Base-by-base conservation (phyloP, 2,888 invertebrate genomes). In the Chelonus formosanus region DNA sequence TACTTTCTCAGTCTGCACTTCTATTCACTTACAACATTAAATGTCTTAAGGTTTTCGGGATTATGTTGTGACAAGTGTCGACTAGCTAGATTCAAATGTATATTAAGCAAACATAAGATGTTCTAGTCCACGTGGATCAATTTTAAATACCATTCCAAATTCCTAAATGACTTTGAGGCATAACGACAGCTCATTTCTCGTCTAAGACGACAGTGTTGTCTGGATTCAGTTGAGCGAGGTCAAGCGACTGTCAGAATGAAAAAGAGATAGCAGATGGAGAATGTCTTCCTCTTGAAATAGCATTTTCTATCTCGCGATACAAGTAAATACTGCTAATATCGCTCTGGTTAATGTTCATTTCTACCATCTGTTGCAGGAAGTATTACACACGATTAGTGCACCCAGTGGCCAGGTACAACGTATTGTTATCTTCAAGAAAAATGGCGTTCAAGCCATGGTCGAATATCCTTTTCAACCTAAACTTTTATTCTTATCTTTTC, bases 371-470 rank as follows among this genome's bases (percentile, higher is more conserved):
- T 94, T 93, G 1, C 92, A 97, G 97, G 97, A 98, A 86, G 98
- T 98, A 68, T 90, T 98, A 84, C 96, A 98, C 89, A 97, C 98
- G 78, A 98, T 99, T 85, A 97, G 96, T 86, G 90, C 92, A 78
- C 92, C 96, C 70, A 95, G 94, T 87, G 98, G 98, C 56, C 93
- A 95, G 84, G 98, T 99, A 52, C 90, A 96, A 76, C 91, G 98
- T 83, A 97, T 99, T 86, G 98, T 98, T 72, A 97, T 99, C 81
- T 98, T 98, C 88, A 97, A 97, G 90, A 98, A 98, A 87, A 97
- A 97, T 84, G 97, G 97, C 73, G 95, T 98, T 6, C 98, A 98
- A 86, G 97, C 97, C 70, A 97, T 98, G 97, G 96, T 98, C 79
- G 98, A 98, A 94, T 96, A 95, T 96, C 95, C 95, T 95, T 95